Percentiles rank a stretch among this genome's conserved stretches.
phyloP scores from a whole-genome alignment of 1,140 invertebrate genomes.

The Vollenhovia emeryi region DNA sequence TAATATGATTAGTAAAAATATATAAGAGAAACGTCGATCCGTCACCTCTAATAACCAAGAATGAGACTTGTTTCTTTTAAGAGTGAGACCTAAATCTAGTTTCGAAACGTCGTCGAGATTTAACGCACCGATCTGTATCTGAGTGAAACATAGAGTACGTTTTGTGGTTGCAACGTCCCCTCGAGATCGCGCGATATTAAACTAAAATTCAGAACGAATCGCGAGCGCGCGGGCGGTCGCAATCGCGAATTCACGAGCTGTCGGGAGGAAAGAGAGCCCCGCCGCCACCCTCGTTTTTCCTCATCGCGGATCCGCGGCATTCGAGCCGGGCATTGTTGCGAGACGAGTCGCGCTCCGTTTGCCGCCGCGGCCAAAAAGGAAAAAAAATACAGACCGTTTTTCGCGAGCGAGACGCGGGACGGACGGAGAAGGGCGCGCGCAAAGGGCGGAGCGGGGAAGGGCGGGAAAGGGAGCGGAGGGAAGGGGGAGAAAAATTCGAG shows the following conservation, averaged over 20 bases:
- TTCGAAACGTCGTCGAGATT: not conserved
- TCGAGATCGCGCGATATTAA: not conserved
- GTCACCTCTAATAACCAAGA: not conserved
- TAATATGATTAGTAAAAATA: not conserved
- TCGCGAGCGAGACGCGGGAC: conserved; percentile 14
- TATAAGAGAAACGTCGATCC: not conserved
- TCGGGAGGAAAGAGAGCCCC: not conserved
- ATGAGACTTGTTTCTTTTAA: not conserved
- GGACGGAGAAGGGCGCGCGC: not conserved
- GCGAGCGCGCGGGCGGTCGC: not conserved
- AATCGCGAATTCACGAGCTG: conserved; percentile 17
- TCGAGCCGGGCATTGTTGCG: conserved; percentile 16
- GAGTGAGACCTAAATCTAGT: not conserved
- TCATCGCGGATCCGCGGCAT: not conserved
- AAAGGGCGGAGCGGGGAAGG: not conserved
- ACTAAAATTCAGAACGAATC: not conserved
- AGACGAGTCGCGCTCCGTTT: conserved; percentile 15
- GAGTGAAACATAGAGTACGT: not conserved
- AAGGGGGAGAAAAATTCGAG: conserved; percentile 73
- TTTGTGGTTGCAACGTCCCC: not conserved
- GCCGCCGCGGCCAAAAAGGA: not conserved
- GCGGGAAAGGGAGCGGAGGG: not conserved
- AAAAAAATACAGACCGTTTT: not conserved
- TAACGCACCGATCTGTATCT: not conserved
- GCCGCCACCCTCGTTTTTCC: conserved; percentile 21